Conservation (phyloP, 2,797 vertebrate genomes). For the Enteromius anoplus region DNA sequence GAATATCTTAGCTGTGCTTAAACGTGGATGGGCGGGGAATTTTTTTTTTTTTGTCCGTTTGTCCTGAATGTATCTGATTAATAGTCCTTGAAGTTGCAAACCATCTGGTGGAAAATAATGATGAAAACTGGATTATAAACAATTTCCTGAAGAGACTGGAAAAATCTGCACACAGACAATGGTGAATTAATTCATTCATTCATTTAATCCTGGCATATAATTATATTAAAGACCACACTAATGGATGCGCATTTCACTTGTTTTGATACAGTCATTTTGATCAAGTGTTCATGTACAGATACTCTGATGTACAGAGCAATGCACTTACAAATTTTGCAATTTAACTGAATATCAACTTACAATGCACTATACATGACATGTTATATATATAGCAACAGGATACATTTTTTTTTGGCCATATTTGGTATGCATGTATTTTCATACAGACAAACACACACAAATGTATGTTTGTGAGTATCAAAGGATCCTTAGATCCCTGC, state of each 20-base stretch:
- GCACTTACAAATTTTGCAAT: neutral
- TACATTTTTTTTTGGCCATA: neutral
- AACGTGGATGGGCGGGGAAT: neutral
- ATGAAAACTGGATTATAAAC: constrained; percentile 3
- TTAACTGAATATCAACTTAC: no score
- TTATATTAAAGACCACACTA: neutral
- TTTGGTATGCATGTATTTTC: no score
- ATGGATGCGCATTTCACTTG: neutral
- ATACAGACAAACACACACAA: no score
- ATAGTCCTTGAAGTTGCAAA: neutral
- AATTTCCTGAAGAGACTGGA: neutral
- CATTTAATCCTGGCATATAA: neutral
- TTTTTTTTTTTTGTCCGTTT: neutral
- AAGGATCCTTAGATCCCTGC: no score
- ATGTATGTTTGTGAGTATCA: no score
- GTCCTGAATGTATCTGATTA: neutral
- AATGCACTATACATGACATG: neutral
- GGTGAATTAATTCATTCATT: no score
- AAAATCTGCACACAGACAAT: neutral
- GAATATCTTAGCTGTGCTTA: neutral
- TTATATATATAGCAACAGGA: neutral
- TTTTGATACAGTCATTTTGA: neutral
- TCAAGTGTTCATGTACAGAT: neutral
- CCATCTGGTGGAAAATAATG: neutral
- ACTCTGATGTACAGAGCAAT: neutral